These are phyloP conservation scores for Parus major DNA, from an alignment of 2,113 vertebrate species.

Conservation along the genomic window DNA sequence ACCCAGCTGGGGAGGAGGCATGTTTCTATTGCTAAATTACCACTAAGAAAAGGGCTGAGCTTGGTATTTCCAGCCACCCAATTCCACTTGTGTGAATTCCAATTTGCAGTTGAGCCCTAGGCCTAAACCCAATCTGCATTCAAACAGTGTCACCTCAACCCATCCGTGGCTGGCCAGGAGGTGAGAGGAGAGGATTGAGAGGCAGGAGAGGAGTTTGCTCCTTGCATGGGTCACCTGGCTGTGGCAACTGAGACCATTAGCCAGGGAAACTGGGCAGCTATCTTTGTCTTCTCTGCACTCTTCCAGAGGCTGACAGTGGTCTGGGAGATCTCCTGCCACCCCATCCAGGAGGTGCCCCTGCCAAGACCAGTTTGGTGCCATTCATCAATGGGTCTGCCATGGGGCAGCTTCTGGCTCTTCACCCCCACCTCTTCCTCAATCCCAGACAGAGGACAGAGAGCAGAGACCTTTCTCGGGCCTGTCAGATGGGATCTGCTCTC, in stretches of 20 bases:
- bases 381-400: background rate
- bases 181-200: background rate
- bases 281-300: background rate
- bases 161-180: background rate
- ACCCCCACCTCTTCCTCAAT: background rate
- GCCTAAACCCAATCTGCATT: background rate
- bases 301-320: background rate
- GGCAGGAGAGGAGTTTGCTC: background rate
- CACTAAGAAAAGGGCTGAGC: background rate
- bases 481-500: background rate
- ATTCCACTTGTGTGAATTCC: background rate
- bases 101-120: background rate
- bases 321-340: background rate
- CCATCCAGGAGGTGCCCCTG: background rate
- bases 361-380: background rate
- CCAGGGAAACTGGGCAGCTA: background rate
- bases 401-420: background rate
- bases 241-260: background rate
- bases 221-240: background rate
- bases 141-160: background rate
- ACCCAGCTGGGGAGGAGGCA: background rate
- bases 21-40: background rate
- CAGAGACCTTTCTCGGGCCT: background rate
- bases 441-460: background rate
- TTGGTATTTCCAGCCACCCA: background rate